Evolutionary conservation across 2,888 invertebrate species (phyloP).

Genomic region (Netelia virgata): DNA sequence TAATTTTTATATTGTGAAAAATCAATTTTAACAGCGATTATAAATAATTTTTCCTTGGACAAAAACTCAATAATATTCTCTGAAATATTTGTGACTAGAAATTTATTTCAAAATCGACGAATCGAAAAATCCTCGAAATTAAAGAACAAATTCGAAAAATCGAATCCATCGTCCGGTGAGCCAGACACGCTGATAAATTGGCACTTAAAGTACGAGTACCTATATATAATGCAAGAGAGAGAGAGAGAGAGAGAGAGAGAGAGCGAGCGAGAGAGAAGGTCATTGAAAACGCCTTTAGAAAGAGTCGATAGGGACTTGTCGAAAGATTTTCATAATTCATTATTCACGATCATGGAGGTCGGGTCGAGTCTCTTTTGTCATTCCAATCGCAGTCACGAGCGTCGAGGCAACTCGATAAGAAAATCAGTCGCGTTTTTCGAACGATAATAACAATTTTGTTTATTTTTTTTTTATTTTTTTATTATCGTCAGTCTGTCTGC

Average conservation of each 20-base stretch:
- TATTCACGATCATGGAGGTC: slow-evolving; percentile 36
- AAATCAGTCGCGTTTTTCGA: neutral
- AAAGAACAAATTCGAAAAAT: too few relatives aligned
- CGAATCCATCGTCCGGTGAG: too few relatives aligned
- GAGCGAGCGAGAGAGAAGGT: neutral
- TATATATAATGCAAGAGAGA: neutral
- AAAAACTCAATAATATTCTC: too few relatives aligned
- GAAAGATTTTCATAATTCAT: slow-evolving; percentile 54
- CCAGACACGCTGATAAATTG: too few relatives aligned
- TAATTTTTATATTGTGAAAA: too few relatives aligned
- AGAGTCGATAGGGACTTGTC: slow-evolving; percentile 4
- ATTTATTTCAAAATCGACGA: too few relatives aligned
- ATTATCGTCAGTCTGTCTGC: slow-evolving; percentile 36
- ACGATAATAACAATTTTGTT: slow-evolving; percentile 12
- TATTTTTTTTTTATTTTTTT: neutral
- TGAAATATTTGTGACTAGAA: too few relatives aligned
- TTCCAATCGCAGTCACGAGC: slow-evolving; percentile 19
- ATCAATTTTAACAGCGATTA: too few relatives aligned
- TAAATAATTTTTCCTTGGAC: too few relatives aligned
- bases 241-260: neutral
- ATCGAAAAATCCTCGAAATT: too few relatives aligned
- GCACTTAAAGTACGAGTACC: too few relatives aligned
- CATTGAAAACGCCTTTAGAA: slow-evolving; percentile 35
- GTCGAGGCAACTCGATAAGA: slow-evolving; percentile 10
- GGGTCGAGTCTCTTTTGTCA: slow-evolving; percentile 52